Evolutionary conservation across 2,113 vertebrate genomes (phyloP), one percentile per base, ranked within the genome.

Genomic region (Periophthalmus modestus): DNA sequence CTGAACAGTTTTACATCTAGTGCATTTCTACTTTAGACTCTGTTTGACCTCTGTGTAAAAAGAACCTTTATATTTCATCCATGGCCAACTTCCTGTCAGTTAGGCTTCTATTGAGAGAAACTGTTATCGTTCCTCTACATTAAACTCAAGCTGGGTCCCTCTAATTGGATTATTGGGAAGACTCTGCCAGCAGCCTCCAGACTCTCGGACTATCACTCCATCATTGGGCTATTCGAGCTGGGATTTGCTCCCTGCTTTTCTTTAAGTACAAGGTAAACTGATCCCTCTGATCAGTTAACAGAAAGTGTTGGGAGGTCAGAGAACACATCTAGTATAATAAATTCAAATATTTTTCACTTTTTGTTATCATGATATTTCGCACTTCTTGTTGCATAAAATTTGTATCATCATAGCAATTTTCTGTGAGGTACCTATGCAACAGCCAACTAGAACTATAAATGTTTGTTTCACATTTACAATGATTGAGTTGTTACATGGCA

Each of bases 251-350:
- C 7, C 47, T 76, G 66, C 39, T 3, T 74, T 50, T 72, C 11
- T 39, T 50, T 36, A 34, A 73, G 80, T 73, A 76, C 68, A 70
- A n/a, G 13, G 88, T 82, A 73, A 82, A 70, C 15, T 21, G 73
- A 82, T 80, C 11, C 75, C 36, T 3, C 10, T 10, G 73, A 73
- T 80, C 39, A 19, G 57, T 67, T 74, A 19, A 66, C 69, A 28
- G 67, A 14, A 39, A 19, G 28, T 18, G 21, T 46, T 12, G 21
- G 2, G 11, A 75, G 57, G 11, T 0, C 13, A 43, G 21, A 23
- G 55, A 54, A 16, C 6, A 12, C 0, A 59, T 59, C 3, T 19
- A 28, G 23, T 65, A 12, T 5, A 18, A 62, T 34, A 34, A 62
- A 62, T 62, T 12, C 5, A 34, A 34, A 34, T 34, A 23, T 57